These are phyloP conservation scores for Melieria crassipennis DNA, from an alignment of 2,888 invertebrate species.

Conservation along the genomic window DNA sequence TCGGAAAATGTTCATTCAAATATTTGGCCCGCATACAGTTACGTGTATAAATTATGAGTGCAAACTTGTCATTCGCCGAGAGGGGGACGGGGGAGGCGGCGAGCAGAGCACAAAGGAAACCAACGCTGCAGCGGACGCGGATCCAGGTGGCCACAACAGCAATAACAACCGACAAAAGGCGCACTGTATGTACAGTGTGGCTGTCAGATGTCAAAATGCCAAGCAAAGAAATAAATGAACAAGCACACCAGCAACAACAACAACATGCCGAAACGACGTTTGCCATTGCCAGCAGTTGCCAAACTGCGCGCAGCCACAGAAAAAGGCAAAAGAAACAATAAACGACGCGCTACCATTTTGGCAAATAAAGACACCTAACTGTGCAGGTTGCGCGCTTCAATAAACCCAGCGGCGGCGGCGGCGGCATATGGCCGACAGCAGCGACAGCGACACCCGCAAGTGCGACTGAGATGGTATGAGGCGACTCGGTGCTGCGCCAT, in stretches of 20 bases:
- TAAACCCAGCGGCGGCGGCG: background rate
- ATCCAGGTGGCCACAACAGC: background rate
- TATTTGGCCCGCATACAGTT: background rate
- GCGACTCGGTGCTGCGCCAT: background rate
- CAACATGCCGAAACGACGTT: background rate
- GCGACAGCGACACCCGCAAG: conserved; percentile 17
- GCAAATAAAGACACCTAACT: conserved; percentile 17
- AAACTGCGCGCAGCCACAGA: conserved; percentile 1
- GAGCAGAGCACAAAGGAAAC: too few species aligned
- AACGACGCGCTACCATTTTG: conserved; percentile 21
- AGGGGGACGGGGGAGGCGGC: background rate
- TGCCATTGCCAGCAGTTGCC: conserved; percentile 3
- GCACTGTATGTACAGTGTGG: conserved; percentile 9
- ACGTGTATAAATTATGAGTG: conserved; percentile 1
- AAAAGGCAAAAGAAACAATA: conserved; percentile 12
- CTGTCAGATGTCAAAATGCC: conserved; percentile 35
- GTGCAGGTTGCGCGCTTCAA: background rate
- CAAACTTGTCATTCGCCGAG: conserved; percentile 3
- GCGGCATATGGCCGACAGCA: background rate
- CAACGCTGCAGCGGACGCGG: too few species aligned
- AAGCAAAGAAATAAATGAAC: conserved; percentile 37
- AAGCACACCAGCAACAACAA: conserved; percentile 17
- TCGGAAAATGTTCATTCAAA: background rate
- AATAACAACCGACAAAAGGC: background rate
- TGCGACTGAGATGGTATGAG: conserved; percentile 35